A percentile compares a stretch with the other conserved stretches of the same genome.
These are phyloP conservation scores for Gari tellinella DNA, from an alignment of 2,888 invertebrate genomes.

Conservation along the genomic window DNA sequence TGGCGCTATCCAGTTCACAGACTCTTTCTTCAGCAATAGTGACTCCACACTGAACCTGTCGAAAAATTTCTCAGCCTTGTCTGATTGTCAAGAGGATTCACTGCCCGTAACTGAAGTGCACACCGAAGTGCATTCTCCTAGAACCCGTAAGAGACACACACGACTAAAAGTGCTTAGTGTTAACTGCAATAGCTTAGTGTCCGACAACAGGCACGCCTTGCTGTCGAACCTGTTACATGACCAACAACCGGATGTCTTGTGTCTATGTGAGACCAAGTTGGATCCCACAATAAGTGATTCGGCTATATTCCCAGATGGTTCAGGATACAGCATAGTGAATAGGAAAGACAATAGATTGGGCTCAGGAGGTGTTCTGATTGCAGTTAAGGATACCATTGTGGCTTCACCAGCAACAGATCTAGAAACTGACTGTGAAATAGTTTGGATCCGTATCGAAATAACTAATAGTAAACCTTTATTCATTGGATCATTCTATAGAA, in stretches of 20 bases:
- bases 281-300: conserved; percentile 19
- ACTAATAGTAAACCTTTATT: conserved; percentile 13
- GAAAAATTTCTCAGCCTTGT: conserved; percentile 18
- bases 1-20: conserved; percentile 12
- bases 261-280: conserved; percentile 19
- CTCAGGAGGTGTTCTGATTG: conserved; percentile 24
- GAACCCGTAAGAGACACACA: too few relatives aligned
- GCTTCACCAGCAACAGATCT: conserved; percentile 19
- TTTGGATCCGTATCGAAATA: conserved; percentile 19
- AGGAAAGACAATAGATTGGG: conserved; percentile 30
- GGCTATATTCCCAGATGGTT: conserved; percentile 12
- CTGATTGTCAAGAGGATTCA: conserved; percentile 8
- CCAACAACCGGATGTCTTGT: conserved; percentile 17
- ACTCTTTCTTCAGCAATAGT: conserved; percentile 16
- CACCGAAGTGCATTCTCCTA: too few relatives aligned
- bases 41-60: conserved; percentile 8
- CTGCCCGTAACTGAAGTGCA: too few relatives aligned
- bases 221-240: conserved; percentile 9
- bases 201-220: conserved; percentile 28
- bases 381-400: conserved; percentile 22
- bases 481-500: conserved; percentile 23
- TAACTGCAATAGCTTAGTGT: conserved; percentile 26
- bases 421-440: conserved; percentile 20
- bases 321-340: conserved; percentile 12
- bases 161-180: too few relatives aligned